Conservation (phyloP, 35 echinoderm and acorn worm genomes). For the Amphiura filiformis region DNA sequence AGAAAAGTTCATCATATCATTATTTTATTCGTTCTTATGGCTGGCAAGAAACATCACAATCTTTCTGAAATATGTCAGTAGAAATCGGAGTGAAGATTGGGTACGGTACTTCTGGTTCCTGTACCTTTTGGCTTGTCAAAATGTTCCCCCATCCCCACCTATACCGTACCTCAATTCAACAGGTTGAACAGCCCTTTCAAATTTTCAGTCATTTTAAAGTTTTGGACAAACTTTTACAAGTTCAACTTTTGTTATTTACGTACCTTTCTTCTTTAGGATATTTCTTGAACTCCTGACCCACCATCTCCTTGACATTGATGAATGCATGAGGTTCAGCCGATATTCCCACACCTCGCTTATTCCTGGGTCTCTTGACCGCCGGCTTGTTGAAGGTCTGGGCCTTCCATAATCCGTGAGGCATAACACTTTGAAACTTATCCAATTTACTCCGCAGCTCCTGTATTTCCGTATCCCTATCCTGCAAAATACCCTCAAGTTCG, state of each 20-base stretch:
- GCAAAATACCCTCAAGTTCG: constrained; percentile 64
- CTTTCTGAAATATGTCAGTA: no score
- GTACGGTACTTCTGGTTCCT: no score
- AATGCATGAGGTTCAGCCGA: constrained; percentile 82
- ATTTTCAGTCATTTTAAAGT: no score
- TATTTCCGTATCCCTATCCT: constrained; percentile 61
- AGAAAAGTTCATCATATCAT: no score
- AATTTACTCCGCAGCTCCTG: constrained; percentile 73
- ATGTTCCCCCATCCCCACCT: no score
- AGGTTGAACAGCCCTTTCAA: no score
- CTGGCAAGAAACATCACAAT: no score
- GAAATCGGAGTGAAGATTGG: no score
- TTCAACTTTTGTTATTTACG: background rate
- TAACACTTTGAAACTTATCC: constrained; percentile 84
- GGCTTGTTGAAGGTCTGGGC: constrained; percentile 8
- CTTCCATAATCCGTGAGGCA: constrained; percentile 64
- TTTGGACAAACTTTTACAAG: background rate
- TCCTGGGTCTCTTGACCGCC: constrained; percentile 50
- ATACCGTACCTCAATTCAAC: no score
- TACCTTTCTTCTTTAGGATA: constrained; percentile 86
- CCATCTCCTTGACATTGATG: constrained; percentile 64
- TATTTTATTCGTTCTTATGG: no score
- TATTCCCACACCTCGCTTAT: constrained; percentile 74
- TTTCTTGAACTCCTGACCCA: constrained; percentile 68
- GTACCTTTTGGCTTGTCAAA: no score